Evolutionary conservation across 2,888 invertebrate species (phyloP).

Genomic region (Tipula helvola): DNA sequence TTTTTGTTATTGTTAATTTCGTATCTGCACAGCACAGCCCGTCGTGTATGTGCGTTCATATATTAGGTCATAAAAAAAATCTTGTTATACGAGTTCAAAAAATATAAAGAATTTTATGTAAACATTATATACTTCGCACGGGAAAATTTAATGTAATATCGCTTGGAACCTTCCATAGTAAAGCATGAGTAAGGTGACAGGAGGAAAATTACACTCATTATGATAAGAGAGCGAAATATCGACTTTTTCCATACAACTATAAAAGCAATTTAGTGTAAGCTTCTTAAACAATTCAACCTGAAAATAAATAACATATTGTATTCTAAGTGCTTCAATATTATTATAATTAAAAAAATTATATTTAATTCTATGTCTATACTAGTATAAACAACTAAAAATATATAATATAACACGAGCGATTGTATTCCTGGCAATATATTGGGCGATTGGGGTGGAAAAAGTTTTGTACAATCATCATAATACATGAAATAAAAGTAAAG

Average conservation of each 20-base stretch:
- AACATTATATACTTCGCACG: background rate
- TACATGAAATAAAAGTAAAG: background rate
- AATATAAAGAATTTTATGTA: background rate
- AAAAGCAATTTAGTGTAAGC: background rate
- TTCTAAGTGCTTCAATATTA: background rate
- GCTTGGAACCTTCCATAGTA: background rate
- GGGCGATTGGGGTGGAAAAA: background rate
- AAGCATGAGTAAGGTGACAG: background rate
- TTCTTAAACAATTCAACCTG: background rate
- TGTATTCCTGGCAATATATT: background rate
- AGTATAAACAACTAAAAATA: background rate
- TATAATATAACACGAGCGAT: background rate
- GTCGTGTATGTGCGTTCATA: background rate
- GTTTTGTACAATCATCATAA: background rate
- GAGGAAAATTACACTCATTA: background rate
- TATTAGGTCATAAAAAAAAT: background rate
- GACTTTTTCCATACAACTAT: background rate
- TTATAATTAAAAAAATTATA: background rate
- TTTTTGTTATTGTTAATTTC: background rate
- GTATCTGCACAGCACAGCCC: background rate
- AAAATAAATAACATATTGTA: conserved; percentile 4
- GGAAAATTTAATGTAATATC: background rate
- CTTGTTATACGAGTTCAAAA: background rate
- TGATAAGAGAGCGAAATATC: background rate
- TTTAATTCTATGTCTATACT: background rate